Evolutionary conservation across 2,113 vertebrate species (phyloP).

Genomic region (Cyprinodon variegatus): DNA sequence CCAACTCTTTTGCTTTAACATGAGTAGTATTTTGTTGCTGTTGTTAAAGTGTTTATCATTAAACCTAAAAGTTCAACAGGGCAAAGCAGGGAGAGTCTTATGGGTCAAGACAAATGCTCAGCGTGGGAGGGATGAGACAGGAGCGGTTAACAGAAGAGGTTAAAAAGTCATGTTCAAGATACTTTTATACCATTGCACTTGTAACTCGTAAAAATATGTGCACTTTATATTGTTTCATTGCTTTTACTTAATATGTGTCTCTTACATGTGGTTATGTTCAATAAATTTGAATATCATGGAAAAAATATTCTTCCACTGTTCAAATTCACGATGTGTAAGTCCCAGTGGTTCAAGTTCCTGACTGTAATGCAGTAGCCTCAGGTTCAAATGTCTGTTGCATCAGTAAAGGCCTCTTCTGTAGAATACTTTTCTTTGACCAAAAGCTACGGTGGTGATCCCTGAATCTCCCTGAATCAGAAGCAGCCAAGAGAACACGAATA

Average conservation of each 20-base stretch:
- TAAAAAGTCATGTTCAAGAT: background rate
- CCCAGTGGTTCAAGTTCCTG: no score
- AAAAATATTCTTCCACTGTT: background rate
- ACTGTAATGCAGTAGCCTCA: no score
- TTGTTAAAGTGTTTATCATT: background rate
- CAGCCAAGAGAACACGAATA: no score
- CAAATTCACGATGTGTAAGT: background rate
- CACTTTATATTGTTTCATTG: no score
- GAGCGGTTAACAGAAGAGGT: background rate
- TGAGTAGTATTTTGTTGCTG: background rate
- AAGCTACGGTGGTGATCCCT: no score
- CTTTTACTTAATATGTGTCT: no score
- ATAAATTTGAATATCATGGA: background rate
- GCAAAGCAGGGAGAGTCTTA: background rate
- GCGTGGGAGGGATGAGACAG: background rate
- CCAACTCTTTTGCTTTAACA: background rate
- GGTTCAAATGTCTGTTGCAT: no score
- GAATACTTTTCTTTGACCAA: no score
- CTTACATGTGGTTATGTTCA: background rate
- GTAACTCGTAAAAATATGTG: no score
- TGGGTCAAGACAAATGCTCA: background rate
- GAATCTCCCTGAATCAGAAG: no score
- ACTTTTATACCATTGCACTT: background rate
- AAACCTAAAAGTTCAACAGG: background rate
- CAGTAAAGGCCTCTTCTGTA: no score